A percentile compares a stretch with the other conserved stretches of the same genome.
phyloP scores from a whole-genome alignment of 2,113 vertebrate species.

The Rafetus swinhoei region DNA sequence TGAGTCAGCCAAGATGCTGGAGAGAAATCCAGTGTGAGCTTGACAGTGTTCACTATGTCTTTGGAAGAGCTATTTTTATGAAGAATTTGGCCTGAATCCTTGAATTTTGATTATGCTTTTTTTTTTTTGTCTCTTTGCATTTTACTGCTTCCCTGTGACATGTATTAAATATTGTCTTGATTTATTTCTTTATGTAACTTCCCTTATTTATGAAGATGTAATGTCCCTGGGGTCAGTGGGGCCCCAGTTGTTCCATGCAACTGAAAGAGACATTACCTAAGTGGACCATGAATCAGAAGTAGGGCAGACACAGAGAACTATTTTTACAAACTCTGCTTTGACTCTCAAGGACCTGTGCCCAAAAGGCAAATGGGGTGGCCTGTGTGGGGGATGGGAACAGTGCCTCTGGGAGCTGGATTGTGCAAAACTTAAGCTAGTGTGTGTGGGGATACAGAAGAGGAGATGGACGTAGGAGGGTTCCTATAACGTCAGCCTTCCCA shows the following conservation, averaged over 20 bases:
- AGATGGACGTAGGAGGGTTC: background rate
- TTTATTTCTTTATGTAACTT: constrained; percentile 78
- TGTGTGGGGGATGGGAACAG: background rate
- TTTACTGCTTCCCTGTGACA: constrained; percentile 70
- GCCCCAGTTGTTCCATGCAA: constrained; percentile 67
- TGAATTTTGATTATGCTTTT: constrained; percentile 63
- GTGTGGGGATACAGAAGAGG: background rate
- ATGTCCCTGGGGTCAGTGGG: constrained; percentile 68
- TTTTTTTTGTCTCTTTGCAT: constrained; percentile 52
- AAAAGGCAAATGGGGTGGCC: constrained; percentile 27
- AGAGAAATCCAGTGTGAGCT: constrained; percentile 53
- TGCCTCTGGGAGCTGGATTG: background rate
- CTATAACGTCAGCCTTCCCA: fast-evolving
- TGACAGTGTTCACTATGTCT: constrained; percentile 75
- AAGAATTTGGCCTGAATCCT: constrained; percentile 72
- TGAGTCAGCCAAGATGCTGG: constrained; percentile 71
- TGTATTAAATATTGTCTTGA: constrained; percentile 69
- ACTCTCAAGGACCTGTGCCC: constrained; percentile 46
- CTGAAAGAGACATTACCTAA: constrained; percentile 79
- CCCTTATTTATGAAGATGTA: constrained; percentile 75
- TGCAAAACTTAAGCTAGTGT: constrained; percentile 18
- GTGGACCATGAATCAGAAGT: constrained; percentile 75
- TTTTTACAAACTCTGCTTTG: constrained; percentile 58
- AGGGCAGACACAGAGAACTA: constrained; percentile 62
- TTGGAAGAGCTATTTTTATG: constrained; percentile 76